Evolutionary conservation across 2,113 vertebrate genomes (phyloP).

Genomic region (Ceuthmochares aereus): DNA sequence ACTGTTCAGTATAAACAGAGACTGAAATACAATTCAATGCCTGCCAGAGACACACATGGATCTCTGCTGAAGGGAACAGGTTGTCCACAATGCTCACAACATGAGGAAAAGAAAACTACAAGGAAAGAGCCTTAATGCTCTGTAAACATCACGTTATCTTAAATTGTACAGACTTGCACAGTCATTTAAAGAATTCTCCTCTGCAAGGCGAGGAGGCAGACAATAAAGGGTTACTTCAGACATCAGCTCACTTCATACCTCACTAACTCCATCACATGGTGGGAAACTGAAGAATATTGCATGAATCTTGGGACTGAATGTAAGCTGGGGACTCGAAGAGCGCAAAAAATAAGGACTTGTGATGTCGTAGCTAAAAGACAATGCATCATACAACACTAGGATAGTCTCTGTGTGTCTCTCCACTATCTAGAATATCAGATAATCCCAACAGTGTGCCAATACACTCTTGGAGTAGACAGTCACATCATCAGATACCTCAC

Average conservation of each 20-base stretch:
- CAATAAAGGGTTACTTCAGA: background rate
- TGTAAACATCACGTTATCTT: background rate
- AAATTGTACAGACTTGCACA: background rate
- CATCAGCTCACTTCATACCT: background rate
- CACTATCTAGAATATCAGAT: background rate
- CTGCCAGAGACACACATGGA: background rate
- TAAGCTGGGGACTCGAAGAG: background rate
- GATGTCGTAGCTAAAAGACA: background rate
- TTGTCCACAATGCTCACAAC: background rate
- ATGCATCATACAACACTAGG: background rate
- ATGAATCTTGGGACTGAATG: background rate
- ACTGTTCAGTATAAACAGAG: background rate
- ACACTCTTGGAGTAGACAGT: background rate
- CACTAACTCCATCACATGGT: background rate
- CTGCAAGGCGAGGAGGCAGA: background rate
- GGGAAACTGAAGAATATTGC: background rate
- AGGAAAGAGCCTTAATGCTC: background rate
- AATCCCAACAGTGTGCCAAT: background rate
- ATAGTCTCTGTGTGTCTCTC: background rate
- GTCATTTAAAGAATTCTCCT: background rate
- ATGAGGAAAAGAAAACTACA: fast-evolving
- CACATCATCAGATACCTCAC: background rate
- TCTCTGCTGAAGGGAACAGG: background rate
- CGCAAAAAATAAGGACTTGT: background rate
- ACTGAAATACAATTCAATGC: background rate